Base-by-base conservation (phyloP, 1,140 invertebrate species). In the Diabrotica virgifera region DNA sequence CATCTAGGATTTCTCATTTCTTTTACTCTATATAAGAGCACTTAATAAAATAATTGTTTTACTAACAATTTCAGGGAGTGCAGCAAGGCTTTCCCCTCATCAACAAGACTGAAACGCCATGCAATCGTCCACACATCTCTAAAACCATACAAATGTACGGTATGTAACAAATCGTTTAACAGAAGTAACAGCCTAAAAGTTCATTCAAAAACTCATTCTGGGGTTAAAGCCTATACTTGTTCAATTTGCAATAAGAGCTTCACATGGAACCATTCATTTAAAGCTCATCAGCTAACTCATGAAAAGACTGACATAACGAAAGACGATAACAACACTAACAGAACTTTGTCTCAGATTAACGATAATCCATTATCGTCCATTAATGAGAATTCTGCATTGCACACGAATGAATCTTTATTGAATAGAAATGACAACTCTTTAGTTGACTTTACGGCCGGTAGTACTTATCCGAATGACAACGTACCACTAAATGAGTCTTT, bases 91-190 rank as follows among this genome's bases (percentile, higher is more conserved):
- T 91, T 91, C 75, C 83, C 86, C 5, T 87, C 87, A 0, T 82
- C 84, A 65, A 83, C 86, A 38, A 86, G 87, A 12, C 81, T 92
- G 65, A 90, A 89, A 72, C 89, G 91, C 62, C 92, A 94, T 78
- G 80, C 86, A 36, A 84, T 90, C 12, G 87, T 88, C 70, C 91
- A 93, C 73, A 92, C 90, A 3, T 90, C 89, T 66, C 87, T 91
- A 73, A 75, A 73, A 62, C 74, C 75, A 3, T 77, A 57, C 63
- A 70, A 59, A 11, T 77, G 75, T 62, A 69, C 72, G 5, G 81
- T 87, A 85, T 81, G 83, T 79, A 70, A 83, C 1, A 77, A 74
- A 64, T 65, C 65, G 5, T 77, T 74, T 54, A 76, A 75, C 53
- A 60, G 73, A 40, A 63, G 9, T n/a, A 74, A 71, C 59, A 81